A percentile compares a stretch with the other conserved stretches of the same genome.
phyloP scores from a whole-genome alignment of 2,113 vertebrate species.

The Micronisus gabar region DNA sequence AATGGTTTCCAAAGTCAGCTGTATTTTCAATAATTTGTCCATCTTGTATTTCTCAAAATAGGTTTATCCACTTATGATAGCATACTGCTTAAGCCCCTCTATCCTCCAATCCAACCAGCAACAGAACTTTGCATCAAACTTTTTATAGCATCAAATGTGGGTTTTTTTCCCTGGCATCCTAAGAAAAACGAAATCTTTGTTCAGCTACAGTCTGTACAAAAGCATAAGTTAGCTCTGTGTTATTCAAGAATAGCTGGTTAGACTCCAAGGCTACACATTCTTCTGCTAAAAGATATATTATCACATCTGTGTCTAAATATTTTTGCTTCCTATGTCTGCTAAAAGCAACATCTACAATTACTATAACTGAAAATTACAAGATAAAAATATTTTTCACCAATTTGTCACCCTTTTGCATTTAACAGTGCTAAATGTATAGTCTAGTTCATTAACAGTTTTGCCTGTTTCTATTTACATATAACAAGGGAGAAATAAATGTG shows the following conservation, averaged over 20 bases:
- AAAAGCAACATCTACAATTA: conserved; percentile 19
- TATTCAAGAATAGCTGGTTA: not conserved
- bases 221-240: not conserved
- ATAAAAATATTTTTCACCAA: not conserved
- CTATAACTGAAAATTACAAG: not conserved
- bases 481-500: not conserved
- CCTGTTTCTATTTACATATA: not conserved
- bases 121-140: not conserved
- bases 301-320: conserved; percentile 24
- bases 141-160: not conserved
- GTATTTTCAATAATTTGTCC: not conserved
- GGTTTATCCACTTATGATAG: not conserved
- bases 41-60: not conserved
- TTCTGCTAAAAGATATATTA: not conserved
- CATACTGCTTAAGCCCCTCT: not conserved
- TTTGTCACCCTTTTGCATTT: not conserved
- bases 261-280: not conserved
- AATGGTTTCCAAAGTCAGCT: not conserved
- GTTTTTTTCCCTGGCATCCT: not conserved
- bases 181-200: not conserved
- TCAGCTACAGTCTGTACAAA: not conserved
- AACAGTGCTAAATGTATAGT: not conserved
- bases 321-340: conserved; percentile 10
- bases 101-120: not conserved
- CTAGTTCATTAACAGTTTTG: not conserved